Evolutionary conservation across 2,888 invertebrate genomes (phyloP), one percentile per base, ranked within the genome.

Genomic region (Ptychoptera albimana): DNA sequence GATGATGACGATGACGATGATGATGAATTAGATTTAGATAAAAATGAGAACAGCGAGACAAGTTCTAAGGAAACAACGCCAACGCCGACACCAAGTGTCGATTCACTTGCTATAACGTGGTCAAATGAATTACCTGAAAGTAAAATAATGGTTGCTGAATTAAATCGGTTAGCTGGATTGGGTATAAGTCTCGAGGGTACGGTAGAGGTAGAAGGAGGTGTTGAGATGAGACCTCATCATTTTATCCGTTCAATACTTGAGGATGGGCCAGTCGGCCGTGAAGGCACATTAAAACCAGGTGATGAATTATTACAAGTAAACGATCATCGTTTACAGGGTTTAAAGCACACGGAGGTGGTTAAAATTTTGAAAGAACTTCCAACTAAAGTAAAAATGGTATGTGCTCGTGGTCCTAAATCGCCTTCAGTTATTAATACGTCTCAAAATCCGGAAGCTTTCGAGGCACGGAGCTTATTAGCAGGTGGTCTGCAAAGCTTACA

Each of bases 111-210:
- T 59, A 74, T 78, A 46, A 82, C 81, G 64, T 87, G 87, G 82
- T 76, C 77, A 58, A 74, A 74, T 55, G 77, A 91, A 58, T 74
- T 92, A 55, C 73, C 77, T 43, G 83, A 85, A 48, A 83, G 81
- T 55, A 82, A 91, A 63, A 86, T 94, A 60, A 77, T 93, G 60
- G 82, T 94, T 52, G 89, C 92, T 47, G 92, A 94, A 69, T 72
- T 96, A 52, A 82, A 81, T 56, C 94, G 94, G 71, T 79, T 93
- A 56, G 83, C 82, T 57, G 97, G 93, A 43, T 74, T 98, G 50
- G 97, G 97, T 6, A 94, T 98, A 56, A 96, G 93, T 63, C 73
- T 97, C 50, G 96, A 97, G 68, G 97, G 98, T 31, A 98, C 97
- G 0, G 97, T 96, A 11, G 97, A 98, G 60, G 94, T 98, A 16